Conservation (phyloP, 2,797 vertebrate genomes). For the Allobates femoralis region DNA sequence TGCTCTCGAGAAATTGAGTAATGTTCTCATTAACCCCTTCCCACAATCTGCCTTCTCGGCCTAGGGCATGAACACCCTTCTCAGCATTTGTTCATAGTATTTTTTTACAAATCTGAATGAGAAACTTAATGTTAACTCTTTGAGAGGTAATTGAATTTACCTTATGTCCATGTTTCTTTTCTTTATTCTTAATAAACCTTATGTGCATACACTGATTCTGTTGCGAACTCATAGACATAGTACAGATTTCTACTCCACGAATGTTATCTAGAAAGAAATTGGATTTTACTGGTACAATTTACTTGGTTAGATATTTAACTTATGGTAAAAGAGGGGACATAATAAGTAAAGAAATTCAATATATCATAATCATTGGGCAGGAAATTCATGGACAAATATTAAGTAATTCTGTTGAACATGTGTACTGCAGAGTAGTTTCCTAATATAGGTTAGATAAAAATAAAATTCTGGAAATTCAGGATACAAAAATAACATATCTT, state of each 20-base stretch:
- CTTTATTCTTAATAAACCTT: slow-evolving; percentile 66
- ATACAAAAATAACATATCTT: too few relatives aligned
- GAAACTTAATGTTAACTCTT: too few relatives aligned
- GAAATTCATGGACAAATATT: not conserved
- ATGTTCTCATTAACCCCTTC: too few relatives aligned
- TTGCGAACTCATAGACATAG: slow-evolving; percentile 69
- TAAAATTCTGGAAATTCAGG: too few relatives aligned
- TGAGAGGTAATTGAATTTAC: slow-evolving; percentile 58
- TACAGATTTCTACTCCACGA: slow-evolving; percentile 75
- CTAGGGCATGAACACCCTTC: too few relatives aligned
- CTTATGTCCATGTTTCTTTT: slow-evolving; percentile 67
- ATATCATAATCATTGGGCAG: not conserved
- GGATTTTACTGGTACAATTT: slow-evolving; percentile 20
- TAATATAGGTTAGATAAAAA: not conserved
- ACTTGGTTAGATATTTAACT: not conserved
- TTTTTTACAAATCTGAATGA: too few relatives aligned
- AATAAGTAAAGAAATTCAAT: not conserved
- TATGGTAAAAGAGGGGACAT: not conserved
- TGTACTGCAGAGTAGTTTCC: not conserved
- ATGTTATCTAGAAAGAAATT: slow-evolving; percentile 70
- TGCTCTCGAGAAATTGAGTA: too few relatives aligned
- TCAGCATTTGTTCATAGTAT: too few relatives aligned
- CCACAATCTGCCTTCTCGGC: too few relatives aligned
- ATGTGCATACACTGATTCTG: slow-evolving; percentile 69
- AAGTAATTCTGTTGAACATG: not conserved